Evolutionary conservation across 2,888 invertebrate species (phyloP).

Genomic region (Cantharis rustica): DNA sequence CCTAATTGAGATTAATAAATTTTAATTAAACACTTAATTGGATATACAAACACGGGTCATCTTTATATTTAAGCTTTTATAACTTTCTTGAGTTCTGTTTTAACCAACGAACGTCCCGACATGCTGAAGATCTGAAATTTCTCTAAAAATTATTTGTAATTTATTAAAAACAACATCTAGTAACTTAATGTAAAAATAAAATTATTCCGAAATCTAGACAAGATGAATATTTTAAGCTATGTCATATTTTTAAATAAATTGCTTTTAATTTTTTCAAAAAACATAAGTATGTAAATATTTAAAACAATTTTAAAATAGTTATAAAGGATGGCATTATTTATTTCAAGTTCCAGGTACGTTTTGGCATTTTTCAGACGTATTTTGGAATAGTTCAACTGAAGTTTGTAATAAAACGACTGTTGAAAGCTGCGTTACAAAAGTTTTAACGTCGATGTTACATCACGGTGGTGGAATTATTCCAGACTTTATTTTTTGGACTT

Average conservation of each 20-base stretch:
- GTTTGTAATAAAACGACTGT: background rate
- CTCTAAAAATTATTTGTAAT: too few species aligned
- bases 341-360: conserved; percentile 4
- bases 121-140: too few species aligned
- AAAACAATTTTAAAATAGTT: background rate
- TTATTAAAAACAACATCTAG: too few species aligned
- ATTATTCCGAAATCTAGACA: background rate
- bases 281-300: background rate
- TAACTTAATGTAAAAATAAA: background rate
- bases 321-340: background rate
- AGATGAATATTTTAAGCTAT: background rate
- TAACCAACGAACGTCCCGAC: too few species aligned
- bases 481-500: background rate
- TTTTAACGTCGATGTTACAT: background rate
- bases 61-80: too few species aligned
- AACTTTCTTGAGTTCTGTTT: too few species aligned
- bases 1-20: too few species aligned
- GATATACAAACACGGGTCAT: too few species aligned
- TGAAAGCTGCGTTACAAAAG: background rate
- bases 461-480: background rate
- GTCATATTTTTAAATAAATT: background rate
- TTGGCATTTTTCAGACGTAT: conserved; percentile 13
- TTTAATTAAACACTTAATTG: too few species aligned
- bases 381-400: background rate
- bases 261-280: background rate